Evolutionary conservation across 2,888 invertebrate species (phyloP), one percentile per base, ranked within the genome.

Genomic region (Temnothorax ravouxi): DNA sequence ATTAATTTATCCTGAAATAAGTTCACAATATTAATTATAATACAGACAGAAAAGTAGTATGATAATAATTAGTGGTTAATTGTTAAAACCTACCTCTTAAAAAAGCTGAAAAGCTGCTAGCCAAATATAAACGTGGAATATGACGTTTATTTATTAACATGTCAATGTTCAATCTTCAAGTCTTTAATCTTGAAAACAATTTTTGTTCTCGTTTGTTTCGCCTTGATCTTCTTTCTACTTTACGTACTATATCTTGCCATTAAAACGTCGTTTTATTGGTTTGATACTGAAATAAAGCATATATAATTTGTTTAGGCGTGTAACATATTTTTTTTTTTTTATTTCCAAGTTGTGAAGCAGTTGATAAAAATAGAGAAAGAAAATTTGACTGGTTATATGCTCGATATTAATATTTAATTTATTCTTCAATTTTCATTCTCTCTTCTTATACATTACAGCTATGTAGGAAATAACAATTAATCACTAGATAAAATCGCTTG

Each of bases 231-330:
- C 11, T 25, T 18, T 61, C 44, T 15, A 21, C 6, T 71, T 6
- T 18, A 2, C 4, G 4, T 41, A 38, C 2, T 38, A 15, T 5
- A 62, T 6, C 34, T 61, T 75, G 25, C 21, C 15, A 62, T 3
- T 3, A 62, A 21, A 44, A 21, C 9, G 15, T 34, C 47, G 15
- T 62, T n/a, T 4, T 47, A 3, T 34, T 15, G 8, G n/a, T 34
- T 44, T 74, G 15, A 62, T 34, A 29, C 9, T 75, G 34, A 62
- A 75, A 59, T 9, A 74, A n/a, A 61, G 1, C 11, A 71, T 41
- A 18, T 41, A 15, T 25, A 56, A 56, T 72, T 18, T 1, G 1
- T 54, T 25, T 52, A 50, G 38, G 25, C 6, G 15, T 38, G n/a
- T 41, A 25, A 34, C 13, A 15, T 29, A 15, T 50, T 50, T 67